Evolutionary conservation across 2,113 vertebrate genomes (phyloP).

Genomic region (Andinoacara biseriatus): DNA sequence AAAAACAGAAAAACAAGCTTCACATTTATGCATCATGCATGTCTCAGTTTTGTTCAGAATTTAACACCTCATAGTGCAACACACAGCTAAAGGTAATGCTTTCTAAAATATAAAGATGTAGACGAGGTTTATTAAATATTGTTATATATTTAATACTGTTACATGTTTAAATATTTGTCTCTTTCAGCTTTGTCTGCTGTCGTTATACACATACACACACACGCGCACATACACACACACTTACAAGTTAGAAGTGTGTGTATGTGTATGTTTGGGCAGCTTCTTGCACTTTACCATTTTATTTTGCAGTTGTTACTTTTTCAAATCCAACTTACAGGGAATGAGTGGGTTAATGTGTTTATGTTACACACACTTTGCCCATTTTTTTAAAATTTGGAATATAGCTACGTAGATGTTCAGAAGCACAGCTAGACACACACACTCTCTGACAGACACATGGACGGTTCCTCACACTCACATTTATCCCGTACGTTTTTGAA

Average conservation of each 20-base stretch:
- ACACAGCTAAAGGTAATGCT: neutral
- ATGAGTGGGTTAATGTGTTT: neutral
- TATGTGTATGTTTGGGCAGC: neutral
- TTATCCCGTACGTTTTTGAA: neutral
- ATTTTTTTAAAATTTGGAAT: neutral
- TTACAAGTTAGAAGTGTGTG: neutral
- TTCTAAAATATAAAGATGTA: neutral
- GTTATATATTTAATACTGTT: neutral
- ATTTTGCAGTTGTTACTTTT: neutral
- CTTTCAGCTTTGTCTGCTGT: neutral
- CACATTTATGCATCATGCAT: neutral
- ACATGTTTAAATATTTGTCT: neutral
- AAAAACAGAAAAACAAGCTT: neutral
- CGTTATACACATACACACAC: neutral
- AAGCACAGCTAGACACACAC: neutral
- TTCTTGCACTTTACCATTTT: neutral
- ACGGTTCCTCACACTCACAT: neutral
- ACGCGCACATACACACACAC: neutral
- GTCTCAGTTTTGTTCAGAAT: conserved; percentile 9
- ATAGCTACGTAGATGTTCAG: neutral
- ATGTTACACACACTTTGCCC: neutral
- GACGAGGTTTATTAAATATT: neutral
- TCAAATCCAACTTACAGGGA: neutral
- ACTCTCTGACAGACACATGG: neutral
- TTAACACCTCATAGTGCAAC: neutral